Conservation (phyloP, 2,113 vertebrate genomes). For the Picathartes gymnocephalus region DNA sequence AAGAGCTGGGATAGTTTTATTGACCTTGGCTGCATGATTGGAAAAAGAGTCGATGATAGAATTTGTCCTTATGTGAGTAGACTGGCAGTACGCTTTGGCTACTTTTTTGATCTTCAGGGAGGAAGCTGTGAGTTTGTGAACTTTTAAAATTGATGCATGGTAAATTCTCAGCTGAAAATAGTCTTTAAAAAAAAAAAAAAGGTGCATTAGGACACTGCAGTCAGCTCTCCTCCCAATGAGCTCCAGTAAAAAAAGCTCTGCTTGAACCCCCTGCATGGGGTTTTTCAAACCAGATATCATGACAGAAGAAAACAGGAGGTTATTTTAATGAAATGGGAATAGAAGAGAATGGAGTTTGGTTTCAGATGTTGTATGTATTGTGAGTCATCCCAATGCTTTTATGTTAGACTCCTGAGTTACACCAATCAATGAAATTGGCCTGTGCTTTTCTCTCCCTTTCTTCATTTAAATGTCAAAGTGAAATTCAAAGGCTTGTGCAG, state of each 20-base stretch:
- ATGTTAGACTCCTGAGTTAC: slow-evolving; percentile 60
- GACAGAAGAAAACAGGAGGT: slow-evolving; percentile 22
- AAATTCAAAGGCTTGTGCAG: slow-evolving; percentile 69
- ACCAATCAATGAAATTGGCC: slow-evolving; percentile 65
- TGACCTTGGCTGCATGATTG: neutral
- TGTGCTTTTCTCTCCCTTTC: slow-evolving; percentile 51
- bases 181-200: neutral
- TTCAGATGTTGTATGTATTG: slow-evolving; percentile 47
- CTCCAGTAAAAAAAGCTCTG: neutral
- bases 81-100: neutral
- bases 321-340: slow-evolving; percentile 41
- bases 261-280: neutral
- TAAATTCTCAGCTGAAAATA: neutral
- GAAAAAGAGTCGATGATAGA: neutral
- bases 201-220: neutral
- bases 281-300: slow-evolving; percentile 28
- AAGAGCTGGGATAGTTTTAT: neutral
- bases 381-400: slow-evolving; percentile 53
- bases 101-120: neutral
- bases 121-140: neutral
- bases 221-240: neutral
- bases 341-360: slow-evolving; percentile 29
- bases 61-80: neutral
- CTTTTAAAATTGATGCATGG: neutral
- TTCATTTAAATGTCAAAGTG: slow-evolving; percentile 71